A percentile compares a stretch with the other conserved stretches of the same genome.
phyloP scores from a whole-genome alignment of 2,797 vertebrate genomes.

The Fratercula arctica region DNA sequence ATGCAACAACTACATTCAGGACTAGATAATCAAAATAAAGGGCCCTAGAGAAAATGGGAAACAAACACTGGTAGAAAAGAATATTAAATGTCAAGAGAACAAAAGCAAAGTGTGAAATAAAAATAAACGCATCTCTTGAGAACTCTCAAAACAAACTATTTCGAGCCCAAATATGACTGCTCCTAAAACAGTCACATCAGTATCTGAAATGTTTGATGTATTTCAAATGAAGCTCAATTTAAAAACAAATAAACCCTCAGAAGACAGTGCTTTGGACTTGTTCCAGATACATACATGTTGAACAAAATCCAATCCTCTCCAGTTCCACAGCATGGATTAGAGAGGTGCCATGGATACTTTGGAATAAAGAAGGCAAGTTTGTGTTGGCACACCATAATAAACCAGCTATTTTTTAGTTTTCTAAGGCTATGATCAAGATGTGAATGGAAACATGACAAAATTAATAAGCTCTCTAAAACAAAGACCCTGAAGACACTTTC shows the following conservation, averaged over 20 bases:
- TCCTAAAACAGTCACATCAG: conserved; percentile 42
- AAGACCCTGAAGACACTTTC: background rate
- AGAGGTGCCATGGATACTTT: background rate
- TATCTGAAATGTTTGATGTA: conserved; percentile 56
- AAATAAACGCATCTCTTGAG: conserved; percentile 49
- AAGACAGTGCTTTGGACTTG: conserved; percentile 26
- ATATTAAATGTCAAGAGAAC: conserved; percentile 43
- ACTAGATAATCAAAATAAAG: conserved; percentile 51
- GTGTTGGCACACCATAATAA: conserved; percentile 2
- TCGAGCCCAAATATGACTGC: conserved; percentile 20
- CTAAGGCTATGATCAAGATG: conserved; percentile 8
- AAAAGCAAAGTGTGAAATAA: conserved; percentile 55
- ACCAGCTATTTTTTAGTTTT: background rate
- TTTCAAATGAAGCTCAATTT: conserved; percentile 54
- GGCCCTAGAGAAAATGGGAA: conserved; percentile 34
- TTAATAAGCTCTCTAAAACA: background rate
- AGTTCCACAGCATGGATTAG: conserved; percentile 12
- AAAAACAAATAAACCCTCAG: conserved; percentile 55
- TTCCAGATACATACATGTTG: conserved; percentile 31
- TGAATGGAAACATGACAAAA: background rate
- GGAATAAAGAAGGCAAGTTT: conserved; percentile 5
- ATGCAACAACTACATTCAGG: background rate
- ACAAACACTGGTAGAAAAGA: conserved; percentile 29
- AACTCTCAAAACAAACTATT: conserved; percentile 47
- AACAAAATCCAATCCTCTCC: conserved; percentile 6